Conservation (phyloP, 2,797 vertebrate species). For the Cephalopachus bancanus region DNA sequence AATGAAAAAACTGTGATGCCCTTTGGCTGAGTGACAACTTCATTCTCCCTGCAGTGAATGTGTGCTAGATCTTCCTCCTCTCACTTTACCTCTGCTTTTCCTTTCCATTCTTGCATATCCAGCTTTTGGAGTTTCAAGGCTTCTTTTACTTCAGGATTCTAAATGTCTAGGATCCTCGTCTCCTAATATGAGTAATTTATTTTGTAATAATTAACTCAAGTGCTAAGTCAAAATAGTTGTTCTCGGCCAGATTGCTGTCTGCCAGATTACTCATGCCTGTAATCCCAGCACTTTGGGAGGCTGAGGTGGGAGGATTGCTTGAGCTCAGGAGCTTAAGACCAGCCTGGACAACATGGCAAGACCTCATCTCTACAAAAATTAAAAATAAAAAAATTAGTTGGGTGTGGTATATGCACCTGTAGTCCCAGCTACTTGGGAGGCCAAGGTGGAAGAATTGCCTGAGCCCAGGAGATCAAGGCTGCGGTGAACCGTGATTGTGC, state of each 20-base stretch:
- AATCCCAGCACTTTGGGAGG: too few relatives aligned
- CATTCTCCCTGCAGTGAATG: background rate
- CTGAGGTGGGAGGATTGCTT: too few relatives aligned
- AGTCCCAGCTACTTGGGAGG: too few relatives aligned
- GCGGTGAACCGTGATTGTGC: too few relatives aligned
- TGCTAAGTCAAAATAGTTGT: background rate
- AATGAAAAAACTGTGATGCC: background rate
- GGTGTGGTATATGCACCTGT: too few relatives aligned
- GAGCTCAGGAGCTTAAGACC: too few relatives aligned
- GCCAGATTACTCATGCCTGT: too few relatives aligned
- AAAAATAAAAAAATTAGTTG: too few relatives aligned
- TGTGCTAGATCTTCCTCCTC: rapidly evolving
- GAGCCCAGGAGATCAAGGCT: too few relatives aligned
- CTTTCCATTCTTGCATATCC: background rate
- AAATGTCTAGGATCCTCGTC: background rate
- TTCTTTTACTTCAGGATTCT: background rate
- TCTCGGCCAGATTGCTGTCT: background rate
- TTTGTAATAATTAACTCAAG: background rate
- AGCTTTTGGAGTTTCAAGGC: background rate
- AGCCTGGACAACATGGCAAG: too few relatives aligned
- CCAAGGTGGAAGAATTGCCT: too few relatives aligned
- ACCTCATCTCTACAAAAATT: too few relatives aligned
- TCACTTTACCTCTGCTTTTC: background rate
- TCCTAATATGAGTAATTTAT: background rate
- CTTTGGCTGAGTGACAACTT: background rate